Conservation (phyloP, 2,797 vertebrate genomes). For the Paedocypris micromegethes region DNA sequence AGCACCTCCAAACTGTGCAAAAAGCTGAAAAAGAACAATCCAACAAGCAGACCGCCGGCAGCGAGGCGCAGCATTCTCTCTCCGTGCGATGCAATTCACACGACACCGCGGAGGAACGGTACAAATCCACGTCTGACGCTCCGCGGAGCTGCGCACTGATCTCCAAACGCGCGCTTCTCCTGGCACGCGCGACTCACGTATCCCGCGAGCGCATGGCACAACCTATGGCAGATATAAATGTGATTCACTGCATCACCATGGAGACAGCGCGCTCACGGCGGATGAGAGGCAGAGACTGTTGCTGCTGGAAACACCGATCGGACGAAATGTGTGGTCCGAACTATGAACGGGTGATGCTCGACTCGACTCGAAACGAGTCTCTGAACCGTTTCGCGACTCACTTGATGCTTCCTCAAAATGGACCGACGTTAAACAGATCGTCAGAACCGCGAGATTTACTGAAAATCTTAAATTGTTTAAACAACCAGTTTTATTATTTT, state of each 20-base stretch:
- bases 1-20: constrained; percentile 67
- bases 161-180: constrained; percentile 51
- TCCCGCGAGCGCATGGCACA: constrained; percentile 61
- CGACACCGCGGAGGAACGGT: constrained; percentile 43
- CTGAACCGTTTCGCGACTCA: constrained; percentile 27
- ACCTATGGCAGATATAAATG: constrained; percentile 50
- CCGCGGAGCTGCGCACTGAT: constrained; percentile 16
- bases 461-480: no score
- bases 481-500: no score
- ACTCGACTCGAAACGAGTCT: constrained; percentile 12
- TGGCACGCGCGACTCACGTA: constrained; percentile 56
- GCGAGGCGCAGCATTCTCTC: constrained; percentile 61
- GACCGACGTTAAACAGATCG: not conserved
- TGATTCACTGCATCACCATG: constrained; percentile 47
- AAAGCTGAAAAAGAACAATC: constrained; percentile 67
- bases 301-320: constrained; percentile 66
- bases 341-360: constrained; percentile 45
- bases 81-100: constrained; percentile 29
- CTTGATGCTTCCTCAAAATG: no score
- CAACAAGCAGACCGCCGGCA: constrained; percentile 60
- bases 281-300: constrained; percentile 49
- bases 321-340: constrained; percentile 55
- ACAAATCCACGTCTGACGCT: constrained; percentile 45
- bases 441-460: no score
- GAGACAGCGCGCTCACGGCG: constrained; percentile 48